phyloP scores from a whole-genome alignment of 2,888 invertebrate species.

The Lutraria lutraria region DNA sequence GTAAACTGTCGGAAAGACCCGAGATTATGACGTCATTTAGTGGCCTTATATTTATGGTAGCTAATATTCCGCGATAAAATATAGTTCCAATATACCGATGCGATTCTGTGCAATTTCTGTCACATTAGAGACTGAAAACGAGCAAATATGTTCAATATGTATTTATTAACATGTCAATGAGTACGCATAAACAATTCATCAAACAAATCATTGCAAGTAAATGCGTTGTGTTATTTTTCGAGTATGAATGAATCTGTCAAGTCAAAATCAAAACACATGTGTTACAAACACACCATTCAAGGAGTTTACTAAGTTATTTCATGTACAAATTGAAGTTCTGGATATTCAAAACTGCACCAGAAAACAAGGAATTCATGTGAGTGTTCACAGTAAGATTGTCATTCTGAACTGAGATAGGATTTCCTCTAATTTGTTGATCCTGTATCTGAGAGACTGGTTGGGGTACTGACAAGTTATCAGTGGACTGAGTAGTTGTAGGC shows the following conservation, averaged over 20 bases:
- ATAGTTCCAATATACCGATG: neutral
- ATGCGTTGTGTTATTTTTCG: neutral
- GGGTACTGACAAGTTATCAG: neutral
- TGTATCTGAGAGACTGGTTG: neutral
- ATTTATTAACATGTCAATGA: neutral
- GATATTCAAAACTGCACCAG: conserved; percentile 41
- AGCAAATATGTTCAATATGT: neutral
- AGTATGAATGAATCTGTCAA: neutral
- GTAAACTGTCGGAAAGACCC: neutral
- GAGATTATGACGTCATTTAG: neutral
- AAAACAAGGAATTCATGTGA: conserved; percentile 46
- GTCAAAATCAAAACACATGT: neutral
- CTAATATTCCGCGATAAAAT: neutral
- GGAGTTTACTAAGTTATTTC: neutral
- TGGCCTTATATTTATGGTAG: neutral
- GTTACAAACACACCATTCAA: neutral
- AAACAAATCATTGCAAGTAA: neutral
- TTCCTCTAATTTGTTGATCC: neutral
- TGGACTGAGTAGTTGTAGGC: neutral
- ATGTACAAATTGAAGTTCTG: conserved; percentile 44
- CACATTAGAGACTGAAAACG: too few relatives aligned
- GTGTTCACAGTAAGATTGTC: conserved; percentile 13
- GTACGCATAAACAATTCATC: neutral
- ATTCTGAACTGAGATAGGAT: conserved; percentile 19
- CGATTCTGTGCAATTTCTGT: neutral